Conservation (phyloP, 1,140 invertebrate species). For the Zaprionus vittiger region DNA sequence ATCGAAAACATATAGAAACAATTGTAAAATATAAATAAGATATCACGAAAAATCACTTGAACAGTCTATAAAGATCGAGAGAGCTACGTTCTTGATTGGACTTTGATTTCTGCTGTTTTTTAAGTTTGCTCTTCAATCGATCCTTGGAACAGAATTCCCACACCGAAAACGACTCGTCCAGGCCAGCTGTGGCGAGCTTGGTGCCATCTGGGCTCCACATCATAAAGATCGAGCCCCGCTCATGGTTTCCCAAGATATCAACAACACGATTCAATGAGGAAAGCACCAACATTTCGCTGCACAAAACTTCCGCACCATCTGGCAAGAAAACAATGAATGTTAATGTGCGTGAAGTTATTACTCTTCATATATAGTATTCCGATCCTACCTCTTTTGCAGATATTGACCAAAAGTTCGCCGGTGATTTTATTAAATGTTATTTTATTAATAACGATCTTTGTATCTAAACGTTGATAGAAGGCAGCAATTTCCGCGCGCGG, state of each 20-base stretch:
- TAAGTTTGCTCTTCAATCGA: constrained; percentile 18
- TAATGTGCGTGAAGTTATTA: background rate
- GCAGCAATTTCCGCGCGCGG: constrained; percentile 68
- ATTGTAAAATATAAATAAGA: constrained; percentile 12
- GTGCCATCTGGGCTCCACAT: constrained; percentile 81
- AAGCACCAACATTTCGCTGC: constrained; percentile 69
- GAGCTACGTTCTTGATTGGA: constrained; percentile 18
- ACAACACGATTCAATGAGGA: constrained; percentile 76
- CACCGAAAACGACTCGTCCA: constrained; percentile 74
- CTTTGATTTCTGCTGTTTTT: constrained; percentile 4
- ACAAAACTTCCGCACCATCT: constrained; percentile 44
- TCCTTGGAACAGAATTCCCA: constrained; percentile 71
- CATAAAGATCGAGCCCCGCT: constrained; percentile 68
- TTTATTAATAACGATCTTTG: constrained; percentile 57
- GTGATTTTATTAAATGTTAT: constrained; percentile 77
- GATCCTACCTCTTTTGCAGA: constrained; percentile 51
- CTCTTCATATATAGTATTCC: background rate
- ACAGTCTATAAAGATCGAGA: constrained; percentile 39
- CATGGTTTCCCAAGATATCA: constrained; percentile 59
- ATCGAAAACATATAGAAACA: constrained; percentile 1
- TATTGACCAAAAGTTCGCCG: constrained; percentile 76
- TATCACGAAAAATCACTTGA: constrained; percentile 32
- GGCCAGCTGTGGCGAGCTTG: constrained; percentile 67
- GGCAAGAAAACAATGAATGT: background rate
- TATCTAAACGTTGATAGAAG: constrained; percentile 66